Base-by-base conservation (phyloP, 2,888 invertebrate species). In the Andrena hattorfiana region DNA sequence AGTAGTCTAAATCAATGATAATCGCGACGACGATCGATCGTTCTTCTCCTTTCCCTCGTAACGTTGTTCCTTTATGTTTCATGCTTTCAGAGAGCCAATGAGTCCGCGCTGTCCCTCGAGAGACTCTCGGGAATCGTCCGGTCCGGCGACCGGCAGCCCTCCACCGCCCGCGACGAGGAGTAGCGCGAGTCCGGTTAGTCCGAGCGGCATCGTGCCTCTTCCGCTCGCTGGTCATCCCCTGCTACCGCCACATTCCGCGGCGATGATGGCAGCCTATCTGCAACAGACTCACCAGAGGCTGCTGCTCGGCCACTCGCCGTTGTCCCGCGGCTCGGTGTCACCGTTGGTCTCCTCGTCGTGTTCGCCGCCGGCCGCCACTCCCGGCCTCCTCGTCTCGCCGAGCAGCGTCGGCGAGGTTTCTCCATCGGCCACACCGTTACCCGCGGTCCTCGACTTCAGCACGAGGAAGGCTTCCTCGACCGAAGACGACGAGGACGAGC, bases 81-180 rank as follows among this genome's bases (percentile, higher is more conserved):
- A 94, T 83, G 77, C 49, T 96, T 96, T 23, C 96, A 97, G 97
- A 95, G 97, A 97, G 94, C 94, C 95, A 91, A 94, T 94, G 92
- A 97, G 97, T 94, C 97, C 97, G 87, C 96, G 97, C 92, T 97
- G 97, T 94, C 96, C 97, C 89, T 97, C 97, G 76, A 96, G 97
- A 91, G 97, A 97, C 93, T 97, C 97, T 78, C 94, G 95, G 89
- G 95, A 95, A 89, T 95, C 95, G 74, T 96, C 96, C 85, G 95
- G 95, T 66, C 96, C 96, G 85, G 96, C 95, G 88, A 96, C 96
- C 84, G 96, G 97, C 86, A 97, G 97, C 94, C 97, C 97, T 62
- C 95, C 96, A n/a, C 94, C 95, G 77, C 94, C 95, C 1, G 95
- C 95, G 54, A 93, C 94, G 48, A 92, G 95, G 94, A 92, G 95